Conservation (phyloP, 2,888 invertebrate genomes). For the Noctuana brunneofusca region DNA sequence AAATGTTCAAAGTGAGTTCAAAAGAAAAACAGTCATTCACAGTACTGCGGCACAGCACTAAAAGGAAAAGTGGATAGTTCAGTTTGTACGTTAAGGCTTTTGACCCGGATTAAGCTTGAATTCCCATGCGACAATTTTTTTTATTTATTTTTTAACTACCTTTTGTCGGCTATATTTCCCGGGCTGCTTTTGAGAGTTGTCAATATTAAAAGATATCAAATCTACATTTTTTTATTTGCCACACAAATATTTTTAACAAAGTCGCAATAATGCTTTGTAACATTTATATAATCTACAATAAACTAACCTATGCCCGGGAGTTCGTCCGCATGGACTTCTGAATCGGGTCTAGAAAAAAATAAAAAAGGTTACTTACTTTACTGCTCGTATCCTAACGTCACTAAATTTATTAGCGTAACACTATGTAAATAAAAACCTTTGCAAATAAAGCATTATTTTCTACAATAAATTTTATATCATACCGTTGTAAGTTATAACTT, state of each 20-base stretch:
- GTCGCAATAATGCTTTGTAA: not conserved
- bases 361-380: too few species aligned
- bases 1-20: constrained; percentile 29
- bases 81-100: constrained; percentile 28
- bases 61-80: constrained; percentile 34
- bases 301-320: too few species aligned
- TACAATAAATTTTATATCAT: constrained; percentile 1
- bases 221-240: not conserved
- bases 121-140: constrained; percentile 26
- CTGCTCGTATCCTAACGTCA: too few species aligned
- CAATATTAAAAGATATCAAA: not conserved
- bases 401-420: too few species aligned
- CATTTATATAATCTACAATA: too few species aligned
- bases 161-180: not conserved
- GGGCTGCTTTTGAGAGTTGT: not conserved
- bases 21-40: constrained; percentile 32
- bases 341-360: too few species aligned
- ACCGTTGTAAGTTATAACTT: not conserved
- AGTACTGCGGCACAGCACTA: constrained; percentile 24
- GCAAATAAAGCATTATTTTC: too few species aligned
- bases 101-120: constrained; percentile 28
- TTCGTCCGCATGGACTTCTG: too few species aligned
- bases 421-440: too few species aligned
- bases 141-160: constrained; percentile 1
- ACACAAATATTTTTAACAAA: not conserved